Conservation (phyloP, 2,888 invertebrate genomes). For the Drosophila kuntzei region DNA sequence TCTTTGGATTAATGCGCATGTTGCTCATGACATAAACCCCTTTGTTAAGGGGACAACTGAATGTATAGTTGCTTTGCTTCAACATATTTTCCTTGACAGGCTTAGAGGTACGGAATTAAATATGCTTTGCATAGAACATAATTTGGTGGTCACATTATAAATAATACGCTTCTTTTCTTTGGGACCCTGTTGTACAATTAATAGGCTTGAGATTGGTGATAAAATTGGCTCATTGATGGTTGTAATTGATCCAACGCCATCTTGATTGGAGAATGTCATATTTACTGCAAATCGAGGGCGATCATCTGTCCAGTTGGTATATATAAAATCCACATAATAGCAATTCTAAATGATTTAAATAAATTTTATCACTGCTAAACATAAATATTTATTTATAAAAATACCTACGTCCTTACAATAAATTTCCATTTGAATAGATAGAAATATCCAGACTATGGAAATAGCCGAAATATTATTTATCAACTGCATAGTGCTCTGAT, state of each 20-base stretch:
- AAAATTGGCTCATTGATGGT: slow-evolving; percentile 60
- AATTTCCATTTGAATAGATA: slow-evolving; percentile 15
- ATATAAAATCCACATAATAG: slow-evolving; percentile 45
- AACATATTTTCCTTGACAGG: slow-evolving; percentile 59
- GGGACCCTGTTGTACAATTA: slow-evolving; percentile 43
- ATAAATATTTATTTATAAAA: background rate
- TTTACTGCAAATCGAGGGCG: slow-evolving; percentile 67
- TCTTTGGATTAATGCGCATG: slow-evolving; percentile 65
- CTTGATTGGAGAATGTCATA: slow-evolving; percentile 69
- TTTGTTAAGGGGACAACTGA: slow-evolving; percentile 68
- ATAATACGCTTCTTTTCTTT: slow-evolving; percentile 51
- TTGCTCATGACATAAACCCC: slow-evolving; percentile 71
- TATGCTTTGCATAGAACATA: slow-evolving; percentile 57
- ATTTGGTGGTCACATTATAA: slow-evolving; percentile 68
- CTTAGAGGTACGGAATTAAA: slow-evolving; percentile 72
- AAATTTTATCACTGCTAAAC: background rate
- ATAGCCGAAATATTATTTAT: background rate
- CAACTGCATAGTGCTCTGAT: slow-evolving; percentile 23
- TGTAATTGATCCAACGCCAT: slow-evolving; percentile 63
- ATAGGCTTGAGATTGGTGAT: slow-evolving; percentile 53
- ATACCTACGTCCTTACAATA: slow-evolving; percentile 46
- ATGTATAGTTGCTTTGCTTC: slow-evolving; percentile 66
- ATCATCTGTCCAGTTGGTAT: slow-evolving; percentile 70
- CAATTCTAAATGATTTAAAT: slow-evolving; percentile 56
- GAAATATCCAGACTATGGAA: slow-evolving; percentile 4